Percentiles rank a stretch among this genome's conserved stretches.
Evolutionary conservation across 2,888 invertebrate genomes (phyloP).

Genomic region (Eupeodes latifasciatus): DNA sequence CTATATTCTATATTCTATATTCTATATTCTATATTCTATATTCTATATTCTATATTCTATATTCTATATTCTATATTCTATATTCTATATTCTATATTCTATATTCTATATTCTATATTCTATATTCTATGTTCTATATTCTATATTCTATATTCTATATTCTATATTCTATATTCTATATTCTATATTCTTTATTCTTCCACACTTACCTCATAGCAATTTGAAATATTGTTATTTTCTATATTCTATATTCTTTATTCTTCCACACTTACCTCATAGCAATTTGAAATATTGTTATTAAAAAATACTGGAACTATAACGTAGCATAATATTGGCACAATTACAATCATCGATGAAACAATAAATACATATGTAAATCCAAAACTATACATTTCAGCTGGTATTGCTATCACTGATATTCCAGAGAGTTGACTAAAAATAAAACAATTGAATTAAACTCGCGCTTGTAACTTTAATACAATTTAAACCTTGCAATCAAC

Average conservation of each 20-base stretch:
- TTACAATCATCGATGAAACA: conserved; percentile 82
- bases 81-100: no score
- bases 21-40: no score
- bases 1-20: no score
- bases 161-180: no score
- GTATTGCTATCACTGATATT: conserved; percentile 84
- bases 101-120: no score
- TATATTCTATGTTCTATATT: no score
- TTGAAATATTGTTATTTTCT: conserved; percentile 80
- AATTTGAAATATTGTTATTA: conserved; percentile 83
- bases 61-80: no score
- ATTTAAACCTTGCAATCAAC: conserved; percentile 85
- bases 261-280: conserved; percentile 79
- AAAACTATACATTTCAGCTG: conserved; percentile 84
- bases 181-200: no score
- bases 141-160: no score
- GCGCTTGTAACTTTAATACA: no score
- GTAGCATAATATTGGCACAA: conserved; percentile 77
- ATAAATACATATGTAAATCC: conserved; percentile 83
- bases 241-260: no score
- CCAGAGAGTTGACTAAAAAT: conserved; percentile 84
- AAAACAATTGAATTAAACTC: not conserved
- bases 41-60: no score
- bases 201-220: conserved; percentile 80
- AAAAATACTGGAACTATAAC: conserved; percentile 84